Base-by-base conservation (phyloP, 2,888 invertebrate species). In the Trisateles emortualis region DNA sequence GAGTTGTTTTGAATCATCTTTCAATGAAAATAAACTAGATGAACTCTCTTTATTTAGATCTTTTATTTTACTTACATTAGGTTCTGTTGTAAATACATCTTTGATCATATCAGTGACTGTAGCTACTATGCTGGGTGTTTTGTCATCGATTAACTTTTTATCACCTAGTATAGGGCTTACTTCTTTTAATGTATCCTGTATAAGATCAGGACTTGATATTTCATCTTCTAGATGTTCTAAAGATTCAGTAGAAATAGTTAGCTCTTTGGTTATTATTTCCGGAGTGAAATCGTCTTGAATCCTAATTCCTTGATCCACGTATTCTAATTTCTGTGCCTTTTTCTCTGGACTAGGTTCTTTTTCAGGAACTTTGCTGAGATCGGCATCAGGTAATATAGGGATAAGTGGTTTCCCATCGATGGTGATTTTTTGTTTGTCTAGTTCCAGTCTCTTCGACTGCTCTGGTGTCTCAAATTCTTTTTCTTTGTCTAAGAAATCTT, bases 341-440 rank as follows among this genome's bases (percentile, higher is more conserved):
- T 79, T 79, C 81, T 86, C 84, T 64, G 66, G 55, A 72, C 78
- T 76, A 76, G 80, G 78, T 84, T 87, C 86, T 79, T 83, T 81
- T 70, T 68, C 58, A 69, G 53, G 62, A 72, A 72, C 65, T 61
- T 59, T 64, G 58, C 51, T 67, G 68, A 64, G 59, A 64, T 67
- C 11, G 54, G 58, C 56, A 29, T 54, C 69, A 69, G 69, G 61
- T 35, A 36, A 39, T 48, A 48, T 43, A 30, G 52, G 53, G 13
- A 45, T 42, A 41, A 56, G 54, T 52, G 44, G 29, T 50, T 41
- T 52, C 6, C 59, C 47, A 69, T 71, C 70, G 72, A 71, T 72
- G 72, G 70, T 69, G 67, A 64, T 54, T 50, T 85, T 82, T 74
- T 84, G 84, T 76, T 88, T 85, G 65, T 88, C 88, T 32, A 84